Evolutionary conservation across 2,888 invertebrate genomes (phyloP).

Genomic region (Drosophila hawaiiensis): DNA sequence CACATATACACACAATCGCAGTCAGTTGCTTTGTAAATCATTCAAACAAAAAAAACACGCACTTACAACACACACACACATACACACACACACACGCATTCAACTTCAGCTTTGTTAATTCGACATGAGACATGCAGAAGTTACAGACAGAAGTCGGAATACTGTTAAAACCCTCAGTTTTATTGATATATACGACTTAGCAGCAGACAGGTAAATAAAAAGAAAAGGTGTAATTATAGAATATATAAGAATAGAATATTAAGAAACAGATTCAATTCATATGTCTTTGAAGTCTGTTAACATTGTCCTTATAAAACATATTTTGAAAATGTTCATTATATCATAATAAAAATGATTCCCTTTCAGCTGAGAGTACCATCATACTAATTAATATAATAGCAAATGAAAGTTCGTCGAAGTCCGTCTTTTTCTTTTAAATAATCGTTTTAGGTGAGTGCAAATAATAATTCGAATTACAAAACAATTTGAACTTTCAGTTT

Average conservation of each 20-base stretch:
- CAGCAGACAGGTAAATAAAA: not conserved
- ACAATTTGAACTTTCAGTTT: not conserved
- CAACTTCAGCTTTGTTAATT: constrained; percentile 34
- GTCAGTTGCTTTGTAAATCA: constrained; percentile 41
- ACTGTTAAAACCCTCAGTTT: not conserved
- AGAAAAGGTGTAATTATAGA: not conserved
- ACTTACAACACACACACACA: not conserved
- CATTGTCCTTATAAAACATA: not conserved
- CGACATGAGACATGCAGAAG: not conserved
- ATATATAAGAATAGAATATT: not conserved
- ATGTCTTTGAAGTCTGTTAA: not conserved
- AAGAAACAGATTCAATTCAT: not conserved
- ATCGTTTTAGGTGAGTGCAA: not conserved
- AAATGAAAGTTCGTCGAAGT: not conserved
- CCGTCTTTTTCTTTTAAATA: not conserved
- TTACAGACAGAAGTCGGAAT: not conserved
- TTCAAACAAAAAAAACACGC: constrained; percentile 38
- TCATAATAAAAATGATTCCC: not conserved
- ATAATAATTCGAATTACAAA: not conserved
- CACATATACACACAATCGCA: constrained; percentile 14
- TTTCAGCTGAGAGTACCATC: not conserved
- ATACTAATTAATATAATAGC: not conserved
- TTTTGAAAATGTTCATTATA: not conserved
- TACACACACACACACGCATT: not conserved
- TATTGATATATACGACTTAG: not conserved